Evolutionary conservation across 2,113 vertebrate genomes (phyloP).

Genomic region (Scatophagus argus): DNA sequence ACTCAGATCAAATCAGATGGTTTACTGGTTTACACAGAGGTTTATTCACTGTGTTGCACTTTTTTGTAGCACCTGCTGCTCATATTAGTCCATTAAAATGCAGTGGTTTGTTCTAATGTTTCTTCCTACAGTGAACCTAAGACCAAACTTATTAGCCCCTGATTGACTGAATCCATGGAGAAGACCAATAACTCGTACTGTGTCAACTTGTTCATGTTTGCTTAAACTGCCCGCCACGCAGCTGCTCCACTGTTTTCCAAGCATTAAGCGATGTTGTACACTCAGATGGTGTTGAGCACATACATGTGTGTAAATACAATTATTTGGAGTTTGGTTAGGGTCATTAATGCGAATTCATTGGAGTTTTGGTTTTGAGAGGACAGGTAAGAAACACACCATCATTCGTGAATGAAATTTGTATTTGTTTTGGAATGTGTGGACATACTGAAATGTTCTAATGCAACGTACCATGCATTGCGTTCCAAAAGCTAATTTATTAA

Average conservation of each 20-base stretch:
- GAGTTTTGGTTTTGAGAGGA: neutral
- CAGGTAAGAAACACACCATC: neutral
- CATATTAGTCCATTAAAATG: neutral
- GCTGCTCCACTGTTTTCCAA: neutral
- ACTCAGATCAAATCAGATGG: neutral
- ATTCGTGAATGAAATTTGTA: constrained; percentile 6
- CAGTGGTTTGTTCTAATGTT: neutral
- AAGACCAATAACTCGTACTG: neutral
- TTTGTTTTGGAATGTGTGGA: neutral
- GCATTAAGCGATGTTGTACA: constrained; percentile 1
- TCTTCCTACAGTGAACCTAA: neutral
- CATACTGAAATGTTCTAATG: neutral
- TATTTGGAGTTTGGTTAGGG: neutral
- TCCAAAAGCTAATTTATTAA: neutral
- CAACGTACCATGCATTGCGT: neutral
- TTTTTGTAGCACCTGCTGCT: neutral
- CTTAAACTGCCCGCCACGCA: neutral
- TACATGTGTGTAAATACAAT: neutral
- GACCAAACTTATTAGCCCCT: neutral
- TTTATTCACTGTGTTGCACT: neutral
- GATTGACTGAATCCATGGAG: neutral
- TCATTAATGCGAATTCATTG: neutral
- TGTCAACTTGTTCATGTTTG: neutral
- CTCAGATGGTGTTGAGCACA: constrained; percentile 18
- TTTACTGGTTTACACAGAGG: too few species aligned